Conservation (phyloP, 2,888 invertebrate species). For the Apamea crenata region DNA sequence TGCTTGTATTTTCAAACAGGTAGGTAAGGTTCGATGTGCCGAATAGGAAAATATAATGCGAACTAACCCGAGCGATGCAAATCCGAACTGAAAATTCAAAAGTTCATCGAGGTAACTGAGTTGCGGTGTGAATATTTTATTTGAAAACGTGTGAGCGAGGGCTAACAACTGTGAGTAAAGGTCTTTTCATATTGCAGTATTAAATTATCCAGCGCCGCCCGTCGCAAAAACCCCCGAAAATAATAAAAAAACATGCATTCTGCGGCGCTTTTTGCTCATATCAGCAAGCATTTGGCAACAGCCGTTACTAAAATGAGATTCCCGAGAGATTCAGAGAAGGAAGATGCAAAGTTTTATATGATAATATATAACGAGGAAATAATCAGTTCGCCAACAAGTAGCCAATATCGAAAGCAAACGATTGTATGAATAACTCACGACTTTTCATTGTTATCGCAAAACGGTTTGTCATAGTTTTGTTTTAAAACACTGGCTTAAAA, state of each 20-base stretch:
- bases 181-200: conserved; percentile 63
- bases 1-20: conserved; percentile 37
- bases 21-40: conserved; percentile 18
- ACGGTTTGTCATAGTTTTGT: conserved; percentile 32
- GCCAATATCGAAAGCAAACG: conserved; percentile 30
- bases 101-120: conserved; percentile 68
- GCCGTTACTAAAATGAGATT: conserved; percentile 68
- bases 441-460: conserved; percentile 29
- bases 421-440: conserved; percentile 24
- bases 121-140: conserved; percentile 72
- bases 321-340: conserved; percentile 39
- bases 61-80: conserved; percentile 63
- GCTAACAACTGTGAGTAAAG: conserved; percentile 61
- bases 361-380: conserved; percentile 54
- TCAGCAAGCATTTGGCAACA: conserved; percentile 66
- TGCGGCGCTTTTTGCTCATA: conserved; percentile 63
- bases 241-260: conserved; percentile 63
- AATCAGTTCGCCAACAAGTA: conserved; percentile 55
- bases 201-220: conserved; percentile 58
- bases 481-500: conserved; percentile 38
- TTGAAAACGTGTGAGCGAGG: conserved; percentile 62
- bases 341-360: conserved; percentile 60
- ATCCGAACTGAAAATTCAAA: conserved; percentile 67
- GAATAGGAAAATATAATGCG: conserved; percentile 56
- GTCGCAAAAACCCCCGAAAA: conserved; percentile 54